A percentile compares a stretch with the other conserved stretches of the same genome.
Evolutionary conservation across 2,113 vertebrate genomes (phyloP).

Genomic region (Pardalotus punctatus): DNA sequence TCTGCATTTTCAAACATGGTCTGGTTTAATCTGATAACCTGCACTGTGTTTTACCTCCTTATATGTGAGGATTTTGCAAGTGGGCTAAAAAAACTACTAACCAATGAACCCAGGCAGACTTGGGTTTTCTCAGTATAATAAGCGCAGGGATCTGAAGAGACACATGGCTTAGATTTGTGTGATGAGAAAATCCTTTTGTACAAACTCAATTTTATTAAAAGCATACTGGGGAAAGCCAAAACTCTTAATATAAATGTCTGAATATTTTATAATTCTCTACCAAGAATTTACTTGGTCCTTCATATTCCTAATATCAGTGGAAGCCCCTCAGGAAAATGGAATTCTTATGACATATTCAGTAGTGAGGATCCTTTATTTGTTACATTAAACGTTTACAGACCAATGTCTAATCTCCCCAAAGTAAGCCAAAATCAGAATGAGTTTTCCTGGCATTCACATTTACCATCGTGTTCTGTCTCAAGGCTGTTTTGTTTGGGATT

Average conservation of each 20-base stretch:
- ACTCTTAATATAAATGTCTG: not conserved
- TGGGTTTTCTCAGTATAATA: not conserved
- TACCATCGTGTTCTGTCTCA: conserved; percentile 30
- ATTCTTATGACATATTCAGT: not conserved
- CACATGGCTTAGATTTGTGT: not conserved
- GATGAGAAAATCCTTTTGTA: not conserved
- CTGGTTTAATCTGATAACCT: not conserved
- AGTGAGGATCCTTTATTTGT: not conserved
- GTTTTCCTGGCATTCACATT: conserved; percentile 10
- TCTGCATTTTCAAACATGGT: not conserved
- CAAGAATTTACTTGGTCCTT: not conserved
- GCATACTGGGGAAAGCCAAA: not conserved
- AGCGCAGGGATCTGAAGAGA: not conserved
- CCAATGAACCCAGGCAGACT: not conserved
- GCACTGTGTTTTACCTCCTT: not conserved
- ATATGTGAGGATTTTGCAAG: not conserved
- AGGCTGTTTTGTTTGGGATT: conserved; percentile 33
- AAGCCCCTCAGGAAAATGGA: not conserved
- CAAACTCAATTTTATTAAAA: not conserved
- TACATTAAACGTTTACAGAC: conserved; percentile 17
- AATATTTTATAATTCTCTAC: not conserved
- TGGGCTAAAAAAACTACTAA: not conserved
- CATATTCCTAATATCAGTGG: not conserved
- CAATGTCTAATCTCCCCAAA: not conserved
- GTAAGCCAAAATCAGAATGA: not conserved